These are phyloP conservation scores for Morus bassanus DNA, from an alignment of 2,797 vertebrate genomes.

Conservation along the genomic window DNA sequence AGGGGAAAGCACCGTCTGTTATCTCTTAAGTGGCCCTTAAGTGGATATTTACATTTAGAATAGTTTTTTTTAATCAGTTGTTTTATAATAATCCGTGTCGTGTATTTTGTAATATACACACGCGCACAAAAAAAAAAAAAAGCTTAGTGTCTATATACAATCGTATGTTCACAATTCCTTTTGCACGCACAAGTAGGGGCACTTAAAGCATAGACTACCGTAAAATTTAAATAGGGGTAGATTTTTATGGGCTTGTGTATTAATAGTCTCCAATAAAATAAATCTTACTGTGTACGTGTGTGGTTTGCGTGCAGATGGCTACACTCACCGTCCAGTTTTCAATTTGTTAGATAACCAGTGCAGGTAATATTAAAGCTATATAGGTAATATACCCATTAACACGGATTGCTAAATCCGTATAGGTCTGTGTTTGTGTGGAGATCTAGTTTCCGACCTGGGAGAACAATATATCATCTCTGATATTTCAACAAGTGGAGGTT, in stretches of 20 bases:
- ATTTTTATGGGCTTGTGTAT: conserved; percentile 38
- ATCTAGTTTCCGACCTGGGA: neutral
- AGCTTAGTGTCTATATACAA: neutral
- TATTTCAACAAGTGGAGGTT: neutral
- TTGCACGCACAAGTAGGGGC: neutral
- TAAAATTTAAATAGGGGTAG: conserved; percentile 29
- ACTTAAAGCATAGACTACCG: neutral
- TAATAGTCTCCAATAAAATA: conserved; percentile 46
- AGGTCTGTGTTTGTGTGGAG: neutral
- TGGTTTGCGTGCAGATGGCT: neutral
- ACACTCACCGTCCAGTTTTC: neutral
- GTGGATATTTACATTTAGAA: neutral
- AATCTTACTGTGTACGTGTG: conserved; percentile 1
- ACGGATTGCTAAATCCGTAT: neutral
- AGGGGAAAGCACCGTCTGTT: neutral
- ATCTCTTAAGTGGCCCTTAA: neutral
- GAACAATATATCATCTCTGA: neutral
- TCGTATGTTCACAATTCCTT: neutral
- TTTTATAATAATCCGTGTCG: neutral
- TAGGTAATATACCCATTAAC: neutral
- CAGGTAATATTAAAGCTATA: neutral
- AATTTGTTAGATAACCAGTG: neutral
- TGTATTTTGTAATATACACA: neutral
- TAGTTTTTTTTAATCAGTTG: neutral
- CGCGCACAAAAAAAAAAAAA: too few species aligned